Percentiles rank a stretch among this genome's conserved stretches.
Evolutionary conservation across 2,113 vertebrate genomes (phyloP).

Genomic region (Lates calcarifer): DNA sequence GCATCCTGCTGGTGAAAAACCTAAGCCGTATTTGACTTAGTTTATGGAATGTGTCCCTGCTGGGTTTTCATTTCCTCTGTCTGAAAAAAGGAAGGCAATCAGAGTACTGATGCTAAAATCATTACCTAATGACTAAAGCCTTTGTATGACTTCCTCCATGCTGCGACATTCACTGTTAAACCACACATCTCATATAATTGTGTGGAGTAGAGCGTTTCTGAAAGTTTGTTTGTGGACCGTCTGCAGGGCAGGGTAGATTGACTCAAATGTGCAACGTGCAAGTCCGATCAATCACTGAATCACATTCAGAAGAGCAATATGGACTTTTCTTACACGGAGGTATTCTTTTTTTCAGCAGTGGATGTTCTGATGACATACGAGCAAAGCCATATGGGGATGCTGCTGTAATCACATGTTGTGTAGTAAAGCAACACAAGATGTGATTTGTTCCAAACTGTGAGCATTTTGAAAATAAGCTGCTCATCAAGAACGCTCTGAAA

Average conservation of each 20-base stretch:
- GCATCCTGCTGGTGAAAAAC: constrained; percentile 38
- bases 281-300: constrained; percentile 40
- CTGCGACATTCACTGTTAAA: constrained; percentile 54
- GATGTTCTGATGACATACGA: background rate
- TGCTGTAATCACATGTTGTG: constrained; percentile 7
- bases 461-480: constrained; percentile 2
- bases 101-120: constrained; percentile 74
- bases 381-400: background rate
- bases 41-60: constrained; percentile 75
- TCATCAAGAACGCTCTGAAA: constrained; percentile 3
- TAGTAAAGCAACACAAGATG: background rate
- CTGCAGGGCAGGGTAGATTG: constrained; percentile 18
- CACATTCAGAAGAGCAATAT: constrained; percentile 2
- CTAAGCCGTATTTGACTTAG: constrained; percentile 34
- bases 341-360: background rate
- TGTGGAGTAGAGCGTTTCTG: constrained; percentile 24
- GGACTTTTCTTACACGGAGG: constrained; percentile 9
- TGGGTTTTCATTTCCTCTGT: constrained; percentile 77
- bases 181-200: constrained; percentile 41
- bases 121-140: constrained; percentile 78
- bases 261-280: constrained; percentile 33
- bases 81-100: constrained; percentile 75
- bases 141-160: constrained; percentile 68
- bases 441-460: background rate
- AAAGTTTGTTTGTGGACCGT: constrained; percentile 45